Base-by-base conservation (phyloP, 2,113 vertebrate species). In the Asarcornis scutulata region DNA sequence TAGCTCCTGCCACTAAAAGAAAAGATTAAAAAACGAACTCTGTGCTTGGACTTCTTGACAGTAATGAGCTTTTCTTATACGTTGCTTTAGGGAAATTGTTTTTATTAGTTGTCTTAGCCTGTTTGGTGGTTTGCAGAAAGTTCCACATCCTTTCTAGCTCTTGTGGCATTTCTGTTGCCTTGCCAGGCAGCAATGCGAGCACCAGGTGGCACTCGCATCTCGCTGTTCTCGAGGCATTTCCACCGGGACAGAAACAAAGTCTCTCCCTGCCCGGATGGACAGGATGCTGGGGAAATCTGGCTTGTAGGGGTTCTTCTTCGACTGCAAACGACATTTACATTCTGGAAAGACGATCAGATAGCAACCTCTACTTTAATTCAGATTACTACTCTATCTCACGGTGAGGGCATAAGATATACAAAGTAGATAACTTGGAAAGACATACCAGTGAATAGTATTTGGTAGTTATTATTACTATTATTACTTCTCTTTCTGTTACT, bases 191-290 rank as follows among this genome's bases (percentile, higher is more conserved):
- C 2, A 27, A 50, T 40, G 16, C 3, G 42, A 63, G 81, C 97
- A 85, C 20, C 92, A 97, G 97, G 87, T 85, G 97, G 97, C 96
- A 53, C 79, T 83, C 78, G 40, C 34, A 78, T 46, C 90, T 78
- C 60, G 42, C 38, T 34, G 42, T 75, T 76, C 59, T 63, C 48
- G 21, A 18, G 63, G 25, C 23, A 32, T 13, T 23, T 82, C 10
- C 40, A 18, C 40, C 11, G 38, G 46, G 17, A 59, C 11, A 44
- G 25, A 15, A 62, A 34, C 59, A 62, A 38, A 36, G 32, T 26
- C 62, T 31, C 52, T 40, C 12, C 22, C 53, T 80, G 74, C n/a
- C 32, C 36, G 55, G 50, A 17, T 34, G 63, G 52, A 68, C 42
- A 25, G 16, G 46, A 34, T 46, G 6, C 59, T 46, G 50, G 21